Percentiles rank a stretch among this genome's conserved stretches.
Conservation (phyloP, 1,140 invertebrate species). For the Brachionus rotundiformis region DNA sequence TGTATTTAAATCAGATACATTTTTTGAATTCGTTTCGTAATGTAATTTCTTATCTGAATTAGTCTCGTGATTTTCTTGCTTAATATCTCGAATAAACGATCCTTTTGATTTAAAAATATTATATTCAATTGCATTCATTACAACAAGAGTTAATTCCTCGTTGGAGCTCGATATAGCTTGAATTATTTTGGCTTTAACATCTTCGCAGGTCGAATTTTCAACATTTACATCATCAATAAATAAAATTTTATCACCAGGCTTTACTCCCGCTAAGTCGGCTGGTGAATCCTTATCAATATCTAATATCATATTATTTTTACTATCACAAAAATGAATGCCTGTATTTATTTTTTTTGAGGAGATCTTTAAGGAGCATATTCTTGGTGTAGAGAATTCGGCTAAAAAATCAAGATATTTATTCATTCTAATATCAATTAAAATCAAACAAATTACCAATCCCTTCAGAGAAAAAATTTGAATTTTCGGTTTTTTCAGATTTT, state of each 20-base stretch:
- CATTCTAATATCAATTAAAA: not conserved
- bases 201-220: not conserved
- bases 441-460: not conserved
- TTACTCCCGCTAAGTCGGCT: not conserved
- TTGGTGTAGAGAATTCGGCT: conserved; percentile 21
- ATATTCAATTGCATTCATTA: conserved; percentile 45
- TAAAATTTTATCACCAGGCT: conserved; percentile 41
- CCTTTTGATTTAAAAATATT: conserved; percentile 24
- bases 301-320: conserved; percentile 6
- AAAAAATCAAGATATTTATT: not conserved
- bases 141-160: not conserved
- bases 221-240: not conserved
- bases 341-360: not conserved
- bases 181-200: not conserved
- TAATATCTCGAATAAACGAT: not conserved
- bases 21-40: too few species aligned
- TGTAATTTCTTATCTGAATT: not conserved
- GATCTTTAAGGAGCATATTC: not conserved
- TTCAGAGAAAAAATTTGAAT: not conserved
- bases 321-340: conserved; percentile 20
- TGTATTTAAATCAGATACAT: not conserved
- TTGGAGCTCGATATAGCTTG: not conserved
- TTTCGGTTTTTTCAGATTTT: not conserved
- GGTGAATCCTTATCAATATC: conserved; percentile 9
- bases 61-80: not conserved